These are phyloP conservation scores for Aphodius sticticus DNA, from an alignment of 2,888 invertebrate species.

Conservation along the genomic window DNA sequence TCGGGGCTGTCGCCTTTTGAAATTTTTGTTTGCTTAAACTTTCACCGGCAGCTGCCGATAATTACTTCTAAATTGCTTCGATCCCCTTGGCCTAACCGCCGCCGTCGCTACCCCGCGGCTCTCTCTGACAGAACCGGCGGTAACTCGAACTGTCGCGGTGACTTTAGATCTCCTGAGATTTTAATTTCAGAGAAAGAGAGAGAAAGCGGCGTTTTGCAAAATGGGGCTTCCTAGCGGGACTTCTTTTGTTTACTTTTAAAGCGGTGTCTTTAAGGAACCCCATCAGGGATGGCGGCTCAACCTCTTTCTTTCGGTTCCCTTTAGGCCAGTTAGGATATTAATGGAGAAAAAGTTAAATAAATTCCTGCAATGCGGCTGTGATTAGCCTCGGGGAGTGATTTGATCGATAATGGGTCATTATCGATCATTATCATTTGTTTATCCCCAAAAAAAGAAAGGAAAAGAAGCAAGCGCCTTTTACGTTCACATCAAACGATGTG, in stretches of 20 bases:
- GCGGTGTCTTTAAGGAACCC: neutral
- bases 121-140: neutral
- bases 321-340: neutral
- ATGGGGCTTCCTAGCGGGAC: conserved; percentile 22
- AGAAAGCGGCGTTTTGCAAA: conserved; percentile 19
- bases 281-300: neutral
- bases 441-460: too few species aligned
- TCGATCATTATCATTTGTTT: too few species aligned
- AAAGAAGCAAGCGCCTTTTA: too few species aligned
- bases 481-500: too few species aligned
- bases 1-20: conserved; percentile 23
- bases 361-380: too few species aligned
- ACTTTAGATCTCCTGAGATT: neutral
- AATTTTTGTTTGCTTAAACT: conserved; percentile 27
- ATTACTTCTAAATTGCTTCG: conserved; percentile 34
- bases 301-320: neutral
- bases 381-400: too few species aligned
- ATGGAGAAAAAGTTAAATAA: neutral
- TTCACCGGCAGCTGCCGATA: conserved; percentile 29
- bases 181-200: neutral
- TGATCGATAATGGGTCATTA: too few species aligned
- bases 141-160: conserved; percentile 21
- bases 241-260: conserved; percentile 26
- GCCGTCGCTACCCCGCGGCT: neutral
- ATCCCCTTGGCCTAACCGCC: conserved; percentile 4